phyloP scores from a whole-genome alignment of 2,113 vertebrate species.

The Galeopterus variegatus region DNA sequence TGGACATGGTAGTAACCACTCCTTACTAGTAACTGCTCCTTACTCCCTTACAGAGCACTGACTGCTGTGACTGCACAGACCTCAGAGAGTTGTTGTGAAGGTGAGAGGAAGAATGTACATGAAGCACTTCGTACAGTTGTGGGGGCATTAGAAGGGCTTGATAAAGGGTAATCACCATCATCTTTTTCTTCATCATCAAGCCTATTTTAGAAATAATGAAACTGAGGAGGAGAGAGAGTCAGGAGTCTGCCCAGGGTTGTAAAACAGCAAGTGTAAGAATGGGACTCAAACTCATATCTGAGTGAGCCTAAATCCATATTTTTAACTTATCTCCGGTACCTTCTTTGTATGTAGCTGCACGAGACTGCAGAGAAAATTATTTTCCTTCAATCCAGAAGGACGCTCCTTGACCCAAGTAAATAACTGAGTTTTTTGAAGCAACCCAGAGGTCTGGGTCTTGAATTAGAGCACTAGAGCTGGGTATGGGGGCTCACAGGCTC shows the following conservation, averaged over 20 bases:
- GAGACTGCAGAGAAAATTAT: constrained; percentile 1
- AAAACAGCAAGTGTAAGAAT: neutral
- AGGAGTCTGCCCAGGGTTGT: neutral
- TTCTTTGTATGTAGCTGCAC: neutral
- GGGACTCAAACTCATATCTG: neutral
- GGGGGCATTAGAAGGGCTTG: neutral
- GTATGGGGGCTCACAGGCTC: neutral
- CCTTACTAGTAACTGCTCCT: accelerated
- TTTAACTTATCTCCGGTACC: neutral
- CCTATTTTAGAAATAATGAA: constrained; percentile 12
- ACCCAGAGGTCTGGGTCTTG: neutral
- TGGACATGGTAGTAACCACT: neutral
- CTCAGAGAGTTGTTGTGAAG: neutral
- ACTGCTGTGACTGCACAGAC: neutral
- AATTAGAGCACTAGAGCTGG: neutral
- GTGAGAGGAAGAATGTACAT: neutral
- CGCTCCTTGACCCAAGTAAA: neutral
- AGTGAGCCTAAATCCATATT: neutral
- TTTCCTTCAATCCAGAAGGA: neutral
- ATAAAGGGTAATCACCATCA: neutral
- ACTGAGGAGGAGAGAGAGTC: neutral
- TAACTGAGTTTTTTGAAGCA: neutral
- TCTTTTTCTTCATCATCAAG: neutral
- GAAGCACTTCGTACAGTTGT: no score
- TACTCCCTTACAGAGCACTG: accelerated